These are phyloP conservation scores for Chaunax sp. DNA, from an alignment of 2,797 vertebrate genomes.

Conservation along the genomic window DNA sequence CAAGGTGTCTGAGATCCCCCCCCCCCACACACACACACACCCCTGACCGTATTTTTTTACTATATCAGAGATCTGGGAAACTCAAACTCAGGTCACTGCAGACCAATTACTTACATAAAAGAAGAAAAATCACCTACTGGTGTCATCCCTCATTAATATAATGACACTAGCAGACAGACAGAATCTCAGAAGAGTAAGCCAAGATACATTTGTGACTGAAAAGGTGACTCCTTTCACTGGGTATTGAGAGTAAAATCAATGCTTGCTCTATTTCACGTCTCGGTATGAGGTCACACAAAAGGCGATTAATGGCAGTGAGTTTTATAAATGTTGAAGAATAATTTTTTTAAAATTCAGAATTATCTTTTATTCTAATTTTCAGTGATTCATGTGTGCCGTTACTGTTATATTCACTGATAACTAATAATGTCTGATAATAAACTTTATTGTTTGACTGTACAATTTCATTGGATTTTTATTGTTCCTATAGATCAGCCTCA, in stretches of 20 bases:
- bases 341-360: too few species aligned
- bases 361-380: neutral
- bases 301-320: neutral
- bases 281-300: slow-evolving; percentile 1
- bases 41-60: slow-evolving; percentile 7
- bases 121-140: neutral
- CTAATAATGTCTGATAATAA: too few species aligned
- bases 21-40: too few species aligned
- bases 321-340: neutral
- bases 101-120: slow-evolving; percentile 20
- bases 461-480: neutral
- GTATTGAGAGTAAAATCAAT: neutral
- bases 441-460: neutral
- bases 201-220: neutral
- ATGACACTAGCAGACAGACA: neutral
- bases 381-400: neutral
- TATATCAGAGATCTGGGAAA: slow-evolving; percentile 26
- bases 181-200: slow-evolving; percentile 1
- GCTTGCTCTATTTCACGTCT: neutral
- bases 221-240: slow-evolving; percentile 2
- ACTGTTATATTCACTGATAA: neutral
- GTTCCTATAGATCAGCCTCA: neutral
- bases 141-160: slow-evolving; percentile 20
- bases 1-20: slow-evolving; percentile 17
- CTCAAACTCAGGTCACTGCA: slow-evolving; percentile 17